phyloP scores from a whole-genome alignment of 53 echinoderm and acorn worm genomes.

The Glandiceps talaboti region DNA sequence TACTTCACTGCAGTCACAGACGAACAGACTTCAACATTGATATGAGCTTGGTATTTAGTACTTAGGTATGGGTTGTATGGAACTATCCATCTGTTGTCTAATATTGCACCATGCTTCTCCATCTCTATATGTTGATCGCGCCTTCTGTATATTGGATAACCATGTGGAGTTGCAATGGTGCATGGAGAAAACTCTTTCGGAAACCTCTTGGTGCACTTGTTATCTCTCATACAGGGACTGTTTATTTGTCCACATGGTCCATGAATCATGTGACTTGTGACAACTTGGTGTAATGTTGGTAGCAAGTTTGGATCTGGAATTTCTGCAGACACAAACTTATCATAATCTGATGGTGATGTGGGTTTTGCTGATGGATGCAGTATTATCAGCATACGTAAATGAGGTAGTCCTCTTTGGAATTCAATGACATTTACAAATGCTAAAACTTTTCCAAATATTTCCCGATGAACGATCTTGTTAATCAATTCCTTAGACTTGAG shows the following conservation, averaged over 20 bases:
- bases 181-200: constrained; percentile 7
- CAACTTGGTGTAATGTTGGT: constrained; percentile 1
- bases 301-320: constrained; percentile 11
- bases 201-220: constrained; percentile 3
- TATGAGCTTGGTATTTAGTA: constrained; percentile 13
- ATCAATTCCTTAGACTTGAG: not conserved
- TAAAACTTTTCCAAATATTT: constrained; percentile 6
- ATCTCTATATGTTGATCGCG: constrained; percentile 6
- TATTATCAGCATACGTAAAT: constrained; percentile 16
- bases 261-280: constrained; percentile 14
- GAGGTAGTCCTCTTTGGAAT: constrained; percentile 22
- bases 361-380: constrained; percentile 7
- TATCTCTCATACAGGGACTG: constrained; percentile 7
- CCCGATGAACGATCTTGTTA: constrained; percentile 6
- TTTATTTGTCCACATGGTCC: constrained; percentile 16
- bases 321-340: constrained; percentile 9
- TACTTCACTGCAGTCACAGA: constrained; percentile 21
- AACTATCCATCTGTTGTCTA: constrained; percentile 18
- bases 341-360: constrained; percentile 5
- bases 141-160: constrained; percentile 11
- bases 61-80: constrained; percentile 11
- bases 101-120: not conserved
- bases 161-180: not conserved
- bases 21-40: constrained; percentile 19
- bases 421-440: constrained; percentile 11